Evolutionary conservation across 1,140 invertebrate genomes (phyloP).

Genomic region (Grapholita molesta): DNA sequence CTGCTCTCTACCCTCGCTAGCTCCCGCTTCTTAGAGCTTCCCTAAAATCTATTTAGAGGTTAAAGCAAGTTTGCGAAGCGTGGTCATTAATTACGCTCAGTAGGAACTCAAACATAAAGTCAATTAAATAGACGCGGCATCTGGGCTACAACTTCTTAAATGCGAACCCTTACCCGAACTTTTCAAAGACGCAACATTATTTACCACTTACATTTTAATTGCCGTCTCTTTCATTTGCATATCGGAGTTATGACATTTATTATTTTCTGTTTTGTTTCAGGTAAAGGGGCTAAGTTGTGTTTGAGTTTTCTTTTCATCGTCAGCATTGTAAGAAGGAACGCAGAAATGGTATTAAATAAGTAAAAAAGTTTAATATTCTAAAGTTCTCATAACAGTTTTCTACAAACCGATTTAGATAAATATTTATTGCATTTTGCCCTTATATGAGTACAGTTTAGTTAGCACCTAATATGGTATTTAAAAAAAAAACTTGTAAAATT

Average conservation of each 20-base stretch:
- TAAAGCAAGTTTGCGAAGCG: conserved; percentile 10
- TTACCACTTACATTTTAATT: conserved; percentile 22
- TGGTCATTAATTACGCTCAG: conserved; percentile 25
- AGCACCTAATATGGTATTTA: too few species aligned
- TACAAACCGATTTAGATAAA: too few species aligned
- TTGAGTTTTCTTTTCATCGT: background rate
- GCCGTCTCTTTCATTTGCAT: conserved; percentile 9
- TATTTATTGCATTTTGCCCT: too few species aligned
- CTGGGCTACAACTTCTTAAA: conserved; percentile 19
- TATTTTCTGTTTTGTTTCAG: conserved; percentile 14
- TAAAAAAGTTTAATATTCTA: too few species aligned
- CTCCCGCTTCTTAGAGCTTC: background rate
- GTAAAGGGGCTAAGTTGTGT: background rate
- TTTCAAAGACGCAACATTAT: conserved; percentile 7
- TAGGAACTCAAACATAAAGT: conserved; percentile 28
- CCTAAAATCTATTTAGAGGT: conserved; percentile 17
- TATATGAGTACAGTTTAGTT: too few species aligned
- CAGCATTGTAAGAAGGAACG: background rate
- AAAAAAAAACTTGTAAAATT: too few species aligned
- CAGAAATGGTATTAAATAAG: background rate
- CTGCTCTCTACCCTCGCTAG: background rate
- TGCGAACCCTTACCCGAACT: conserved; percentile 16
- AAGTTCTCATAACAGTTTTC: too few species aligned
- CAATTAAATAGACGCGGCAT: conserved; percentile 22
- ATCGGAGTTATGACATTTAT: conserved; percentile 2